Conservation (phyloP, 2,888 invertebrate species). For the Belgica antarctica region DNA sequence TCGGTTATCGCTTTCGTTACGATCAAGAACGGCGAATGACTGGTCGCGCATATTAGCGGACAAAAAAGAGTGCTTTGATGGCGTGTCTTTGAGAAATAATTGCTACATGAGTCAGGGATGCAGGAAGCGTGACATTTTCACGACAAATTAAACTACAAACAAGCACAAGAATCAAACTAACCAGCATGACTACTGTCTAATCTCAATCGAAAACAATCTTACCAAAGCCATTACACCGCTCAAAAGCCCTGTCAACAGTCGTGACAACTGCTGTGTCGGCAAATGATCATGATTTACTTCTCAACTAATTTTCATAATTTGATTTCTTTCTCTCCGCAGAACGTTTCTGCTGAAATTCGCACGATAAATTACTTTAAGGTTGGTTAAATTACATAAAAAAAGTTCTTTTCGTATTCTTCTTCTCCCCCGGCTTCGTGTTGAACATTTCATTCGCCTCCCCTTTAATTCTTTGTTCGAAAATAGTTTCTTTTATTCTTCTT, state of each 20-base stretch:
- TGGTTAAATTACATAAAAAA: constrained; percentile 34
- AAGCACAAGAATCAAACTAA: too few relatives aligned
- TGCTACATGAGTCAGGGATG: neutral
- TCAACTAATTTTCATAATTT: too few relatives aligned
- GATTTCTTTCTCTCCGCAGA: too few relatives aligned
- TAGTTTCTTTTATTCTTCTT: neutral
- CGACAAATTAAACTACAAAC: too few relatives aligned
- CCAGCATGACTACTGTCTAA: too few relatives aligned
- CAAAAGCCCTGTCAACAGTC: too few relatives aligned
- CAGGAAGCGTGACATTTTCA: too few relatives aligned
- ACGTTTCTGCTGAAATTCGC: constrained; percentile 34
- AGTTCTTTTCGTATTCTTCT: neutral
- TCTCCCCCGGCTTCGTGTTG: neutral
- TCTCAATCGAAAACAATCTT: too few relatives aligned
- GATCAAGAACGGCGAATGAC: neutral
- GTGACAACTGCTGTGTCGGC: too few relatives aligned
- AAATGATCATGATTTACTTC: too few relatives aligned
- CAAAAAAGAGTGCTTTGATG: neutral
- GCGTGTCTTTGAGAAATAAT: neutral
- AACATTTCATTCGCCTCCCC: neutral
- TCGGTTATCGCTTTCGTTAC: constrained; percentile 4
- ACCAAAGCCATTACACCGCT: too few relatives aligned
- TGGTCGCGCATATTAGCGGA: neutral
- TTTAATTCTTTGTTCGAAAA: neutral
- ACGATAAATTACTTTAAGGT: constrained; percentile 41